Evolutionary conservation across 2,113 vertebrate genomes (phyloP).

Genomic region (Oncorhynchus mykiss): DNA sequence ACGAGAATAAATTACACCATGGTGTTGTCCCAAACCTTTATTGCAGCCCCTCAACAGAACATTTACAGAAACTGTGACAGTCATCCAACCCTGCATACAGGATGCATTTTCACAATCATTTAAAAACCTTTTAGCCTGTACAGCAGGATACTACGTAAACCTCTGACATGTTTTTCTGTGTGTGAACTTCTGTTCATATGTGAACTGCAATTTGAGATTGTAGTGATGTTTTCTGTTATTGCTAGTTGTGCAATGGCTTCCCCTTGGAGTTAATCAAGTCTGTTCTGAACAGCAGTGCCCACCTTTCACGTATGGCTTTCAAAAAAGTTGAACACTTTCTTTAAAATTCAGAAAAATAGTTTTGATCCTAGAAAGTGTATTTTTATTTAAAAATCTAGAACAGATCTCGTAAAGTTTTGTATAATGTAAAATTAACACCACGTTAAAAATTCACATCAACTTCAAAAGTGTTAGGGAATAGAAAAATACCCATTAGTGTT

Average conservation of each 20-base stretch:
- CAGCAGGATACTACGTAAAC: slow-evolving; percentile 41
- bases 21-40: slow-evolving; percentile 71
- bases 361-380: slow-evolving; percentile 28
- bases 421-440: slow-evolving; percentile 49
- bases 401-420: slow-evolving; percentile 36
- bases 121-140: slow-evolving; percentile 39
- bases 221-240: slow-evolving; percentile 30
- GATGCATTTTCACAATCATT: slow-evolving; percentile 63
- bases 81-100: slow-evolving; percentile 36
- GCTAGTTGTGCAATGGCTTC: slow-evolving; percentile 37
- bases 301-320: slow-evolving; percentile 60
- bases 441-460: slow-evolving; percentile 63
- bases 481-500: slow-evolving; percentile 56
- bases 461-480: slow-evolving; percentile 51
- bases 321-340: slow-evolving; percentile 37
- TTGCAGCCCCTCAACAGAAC: slow-evolving; percentile 66
- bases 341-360: slow-evolving; percentile 20
- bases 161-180: too few relatives aligned
- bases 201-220: slow-evolving; percentile 23
- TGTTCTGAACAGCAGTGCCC: slow-evolving; percentile 32
- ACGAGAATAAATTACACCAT: too few relatives aligned
- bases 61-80: slow-evolving; percentile 54
- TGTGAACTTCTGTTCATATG: slow-evolving; percentile 25
- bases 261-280: slow-evolving; percentile 14
- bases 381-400: slow-evolving; percentile 61